Conservation (phyloP, 1,140 invertebrate species). For the Saxidomus purpurata region DNA sequence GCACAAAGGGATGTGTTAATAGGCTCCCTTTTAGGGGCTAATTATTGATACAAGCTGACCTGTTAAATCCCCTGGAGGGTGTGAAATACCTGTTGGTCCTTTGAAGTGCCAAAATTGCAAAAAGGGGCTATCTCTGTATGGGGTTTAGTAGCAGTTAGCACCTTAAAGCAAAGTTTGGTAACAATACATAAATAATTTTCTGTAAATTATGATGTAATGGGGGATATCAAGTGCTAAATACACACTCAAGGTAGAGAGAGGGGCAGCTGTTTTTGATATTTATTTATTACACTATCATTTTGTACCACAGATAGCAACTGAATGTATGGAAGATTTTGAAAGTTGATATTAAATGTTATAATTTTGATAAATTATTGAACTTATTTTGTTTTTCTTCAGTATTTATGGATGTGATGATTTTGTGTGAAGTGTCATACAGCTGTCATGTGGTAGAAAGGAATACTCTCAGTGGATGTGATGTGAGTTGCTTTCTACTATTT, state of each 20-base stretch:
- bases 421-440: too few species aligned
- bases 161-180: background rate
- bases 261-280: too few species aligned
- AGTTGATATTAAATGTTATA: too few species aligned
- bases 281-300: too few species aligned
- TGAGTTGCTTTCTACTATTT: too few species aligned
- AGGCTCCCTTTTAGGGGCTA: background rate
- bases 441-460: too few species aligned
- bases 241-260: background rate
- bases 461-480: too few species aligned
- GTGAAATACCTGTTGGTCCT: background rate
- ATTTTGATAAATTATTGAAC: too few species aligned
- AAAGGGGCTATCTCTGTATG: background rate
- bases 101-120: background rate
- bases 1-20: slow-evolving; percentile 14
- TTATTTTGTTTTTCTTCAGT: too few species aligned
- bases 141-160: background rate
- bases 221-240: background rate
- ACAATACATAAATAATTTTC: background rate
- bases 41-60: slow-evolving; percentile 17
- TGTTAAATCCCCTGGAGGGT: background rate
- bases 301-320: too few species aligned
- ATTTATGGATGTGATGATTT: too few species aligned
- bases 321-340: too few species aligned
- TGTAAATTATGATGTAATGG: background rate